These are phyloP conservation scores for Drosophila nigricruria DNA, from an alignment of 2,888 invertebrate genomes.

Conservation along the genomic window DNA sequence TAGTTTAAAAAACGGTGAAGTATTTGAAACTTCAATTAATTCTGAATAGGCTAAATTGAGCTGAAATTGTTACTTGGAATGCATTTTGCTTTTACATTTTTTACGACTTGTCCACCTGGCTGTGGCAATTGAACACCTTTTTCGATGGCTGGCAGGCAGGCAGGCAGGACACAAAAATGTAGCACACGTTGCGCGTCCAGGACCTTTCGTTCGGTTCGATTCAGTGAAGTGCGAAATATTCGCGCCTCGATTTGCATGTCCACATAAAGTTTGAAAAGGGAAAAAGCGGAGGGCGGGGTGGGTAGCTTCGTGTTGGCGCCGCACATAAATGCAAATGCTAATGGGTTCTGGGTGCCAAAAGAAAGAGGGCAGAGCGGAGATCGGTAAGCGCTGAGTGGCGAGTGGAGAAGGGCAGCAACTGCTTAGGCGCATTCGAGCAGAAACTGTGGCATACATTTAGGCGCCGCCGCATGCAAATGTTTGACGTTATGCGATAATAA, in stretches of 20 bases:
- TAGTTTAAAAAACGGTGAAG: not conserved
- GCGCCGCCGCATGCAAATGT: constrained; percentile 77
- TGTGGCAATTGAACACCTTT: constrained; percentile 50
- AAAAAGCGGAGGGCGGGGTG: not conserved
- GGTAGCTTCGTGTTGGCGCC: constrained; percentile 55
- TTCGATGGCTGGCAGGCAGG: not conserved
- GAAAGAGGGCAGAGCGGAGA: not conserved
- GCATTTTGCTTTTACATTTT: constrained; percentile 1
- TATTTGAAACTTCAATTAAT: not conserved
- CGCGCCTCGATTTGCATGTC: constrained; percentile 74
- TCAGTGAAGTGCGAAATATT: constrained; percentile 77
- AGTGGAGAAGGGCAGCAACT: not conserved
- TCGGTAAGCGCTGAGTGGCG: not conserved
- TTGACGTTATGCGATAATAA: constrained; percentile 74
- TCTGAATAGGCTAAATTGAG: not conserved
- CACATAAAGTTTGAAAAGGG: constrained; percentile 40
- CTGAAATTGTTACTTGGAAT: constrained; percentile 11
- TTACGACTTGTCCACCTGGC: constrained; percentile 23
- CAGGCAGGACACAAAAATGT: constrained; percentile 17
- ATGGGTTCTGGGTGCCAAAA: constrained; percentile 37
- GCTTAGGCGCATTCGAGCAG: constrained; percentile 41
- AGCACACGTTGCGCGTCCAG: constrained; percentile 31
- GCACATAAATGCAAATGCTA: constrained; percentile 77
- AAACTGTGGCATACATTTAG: constrained; percentile 78
- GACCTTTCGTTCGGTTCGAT: constrained; percentile 39